Conservation (phyloP, 2,888 invertebrate species). For the Eristalinus sepulchralis region DNA sequence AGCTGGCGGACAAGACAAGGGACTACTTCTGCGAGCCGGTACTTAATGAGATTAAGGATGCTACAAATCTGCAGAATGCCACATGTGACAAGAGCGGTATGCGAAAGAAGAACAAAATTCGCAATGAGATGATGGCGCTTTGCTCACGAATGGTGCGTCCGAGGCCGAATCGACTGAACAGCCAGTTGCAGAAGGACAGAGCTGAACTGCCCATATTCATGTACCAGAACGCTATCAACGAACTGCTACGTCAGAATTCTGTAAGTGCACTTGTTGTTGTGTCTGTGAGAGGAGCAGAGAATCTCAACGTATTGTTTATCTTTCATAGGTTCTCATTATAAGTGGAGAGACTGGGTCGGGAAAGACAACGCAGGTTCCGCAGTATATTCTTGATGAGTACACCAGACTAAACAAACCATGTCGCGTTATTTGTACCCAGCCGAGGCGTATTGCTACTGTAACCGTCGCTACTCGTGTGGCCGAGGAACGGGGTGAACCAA, state of each 20-base stretch:
- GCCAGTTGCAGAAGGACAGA: slow-evolving; percentile 72
- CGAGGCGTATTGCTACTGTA: slow-evolving; percentile 94
- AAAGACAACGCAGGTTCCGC: slow-evolving; percentile 97
- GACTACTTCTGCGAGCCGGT: slow-evolving; percentile 41
- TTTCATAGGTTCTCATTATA: slow-evolving; percentile 86
- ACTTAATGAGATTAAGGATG: slow-evolving; percentile 60
- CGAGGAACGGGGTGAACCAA: slow-evolving; percentile 86
- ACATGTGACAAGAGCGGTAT: slow-evolving; percentile 9
- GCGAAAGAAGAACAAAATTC: slow-evolving; percentile 43
- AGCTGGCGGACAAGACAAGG: slow-evolving; percentile 66
- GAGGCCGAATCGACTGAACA: slow-evolving; percentile 45
- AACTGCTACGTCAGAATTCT: slow-evolving; percentile 73
- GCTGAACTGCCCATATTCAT: slow-evolving; percentile 74
- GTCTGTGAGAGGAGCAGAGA: neutral
- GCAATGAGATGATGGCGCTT: slow-evolving; percentile 71
- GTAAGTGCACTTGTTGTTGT: slow-evolving; percentile 69
- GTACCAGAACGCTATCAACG: slow-evolving; percentile 73
- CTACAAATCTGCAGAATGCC: neutral
- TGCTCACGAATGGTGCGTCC: slow-evolving; percentile 75
- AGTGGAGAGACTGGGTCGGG: slow-evolving; percentile 95
- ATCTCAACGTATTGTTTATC: neutral
- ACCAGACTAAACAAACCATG: slow-evolving; percentile 84
- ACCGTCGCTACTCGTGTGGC: slow-evolving; percentile 92
- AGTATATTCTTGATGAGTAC: slow-evolving; percentile 91
- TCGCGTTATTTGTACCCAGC: slow-evolving; percentile 96